Conservation (phyloP, 2,113 vertebrate species). For the Macquaria ambigua region DNA sequence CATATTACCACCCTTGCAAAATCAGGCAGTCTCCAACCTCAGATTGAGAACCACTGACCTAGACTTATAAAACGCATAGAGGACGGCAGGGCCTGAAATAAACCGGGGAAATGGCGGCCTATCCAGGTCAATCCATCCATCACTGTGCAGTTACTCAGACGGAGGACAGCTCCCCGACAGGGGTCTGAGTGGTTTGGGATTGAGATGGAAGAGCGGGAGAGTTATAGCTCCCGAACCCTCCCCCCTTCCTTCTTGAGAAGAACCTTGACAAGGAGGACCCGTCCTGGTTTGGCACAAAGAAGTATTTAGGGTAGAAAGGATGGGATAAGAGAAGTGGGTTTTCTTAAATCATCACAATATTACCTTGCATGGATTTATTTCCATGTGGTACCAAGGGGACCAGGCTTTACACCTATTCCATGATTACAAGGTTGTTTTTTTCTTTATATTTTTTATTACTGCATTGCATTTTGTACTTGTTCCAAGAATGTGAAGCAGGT, state of each 20-base stretch:
- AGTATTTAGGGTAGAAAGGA: constrained; percentile 37
- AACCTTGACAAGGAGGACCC: constrained; percentile 76
- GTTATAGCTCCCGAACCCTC: constrained; percentile 73
- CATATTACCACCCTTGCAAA: constrained; percentile 11
- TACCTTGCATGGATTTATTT: constrained; percentile 36
- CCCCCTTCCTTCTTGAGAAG: constrained; percentile 58
- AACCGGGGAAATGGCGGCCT: constrained; percentile 77
- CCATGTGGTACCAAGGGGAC: background rate
- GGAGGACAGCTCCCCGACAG: constrained; percentile 82
- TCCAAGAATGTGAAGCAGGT: constrained; percentile 42
- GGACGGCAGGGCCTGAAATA: constrained; percentile 69
- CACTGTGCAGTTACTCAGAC: constrained; percentile 83
- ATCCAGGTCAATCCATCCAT: constrained; percentile 86
- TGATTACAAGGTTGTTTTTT: constrained; percentile 16
- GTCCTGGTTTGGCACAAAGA: constrained; percentile 34
- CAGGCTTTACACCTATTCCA: background rate
- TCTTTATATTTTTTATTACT: constrained; percentile 22
- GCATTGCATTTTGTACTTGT: constrained; percentile 24
- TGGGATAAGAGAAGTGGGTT: constrained; percentile 12
- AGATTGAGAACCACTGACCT: constrained; percentile 57
- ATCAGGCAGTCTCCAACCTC: constrained; percentile 15
- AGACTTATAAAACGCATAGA: constrained; percentile 56
- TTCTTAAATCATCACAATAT: constrained; percentile 40
- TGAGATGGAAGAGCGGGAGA: constrained; percentile 83
- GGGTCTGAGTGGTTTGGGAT: constrained; percentile 83